Base-by-base conservation (phyloP, 2,888 invertebrate genomes). In the Pyrgus malvae region DNA sequence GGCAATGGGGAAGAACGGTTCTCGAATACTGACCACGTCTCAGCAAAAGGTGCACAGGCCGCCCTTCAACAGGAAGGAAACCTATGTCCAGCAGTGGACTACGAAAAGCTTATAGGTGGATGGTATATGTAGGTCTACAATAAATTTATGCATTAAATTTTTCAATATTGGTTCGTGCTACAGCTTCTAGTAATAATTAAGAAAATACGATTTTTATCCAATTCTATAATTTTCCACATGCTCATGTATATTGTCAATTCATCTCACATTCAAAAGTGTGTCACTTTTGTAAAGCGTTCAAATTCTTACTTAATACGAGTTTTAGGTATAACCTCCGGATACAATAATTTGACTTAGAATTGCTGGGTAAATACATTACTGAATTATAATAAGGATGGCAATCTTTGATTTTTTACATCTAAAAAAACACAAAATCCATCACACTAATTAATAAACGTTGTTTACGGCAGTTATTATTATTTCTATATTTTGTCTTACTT, bases 241-340 rank as follows among this genome's bases (percentile, higher is more conserved):
- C 25, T 16, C n/a, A 7, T 23, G 12, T 40, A 48, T 49, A 49
- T 49, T 49, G 49, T 49, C 49, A 49, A 40, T 48, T 49, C 31
- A 49, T 49, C 49, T 49, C 40, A 49, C 49, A 41, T 49, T 31
- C 40, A 40, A 38, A 40, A 29, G 49, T 31, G 29, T 31, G 29
- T 23, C 21, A 49, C 49, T 31, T 38, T 41, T 41, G 31, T 16
- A 31, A 49, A 48, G 38, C 48, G 21, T 40, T 49, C 17, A 21
- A n/a, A 23, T 21, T 40, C 7, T n/a, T 21, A 49, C 29, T 49
- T 21, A 21, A 40, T 40, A 49, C 14, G 21, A 49, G 49, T 49
- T 16, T 21, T 19, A 49, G 3, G 9, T 33, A 33, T 11, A 14
- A 27, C 12, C 14, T 9, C n/a, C 42, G 25, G 29, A 2, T 17